Conservation (phyloP, 2,888 invertebrate species). For the Tinea trinotella region DNA sequence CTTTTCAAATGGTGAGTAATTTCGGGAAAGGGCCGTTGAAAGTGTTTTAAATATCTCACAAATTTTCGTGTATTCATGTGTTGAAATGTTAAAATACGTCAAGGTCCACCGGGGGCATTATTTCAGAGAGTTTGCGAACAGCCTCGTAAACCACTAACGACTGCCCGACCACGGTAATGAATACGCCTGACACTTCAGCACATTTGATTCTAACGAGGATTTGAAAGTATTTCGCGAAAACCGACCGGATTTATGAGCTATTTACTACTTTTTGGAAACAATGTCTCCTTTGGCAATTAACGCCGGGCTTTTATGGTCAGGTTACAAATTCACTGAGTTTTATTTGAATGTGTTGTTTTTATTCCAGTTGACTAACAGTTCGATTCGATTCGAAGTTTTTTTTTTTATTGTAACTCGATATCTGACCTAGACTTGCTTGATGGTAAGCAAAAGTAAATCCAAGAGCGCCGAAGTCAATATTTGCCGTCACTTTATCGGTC, state of each 20-base stretch:
- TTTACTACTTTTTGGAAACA: neutral
- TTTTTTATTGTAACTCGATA: too few species aligned
- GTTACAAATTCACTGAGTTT: too few species aligned
- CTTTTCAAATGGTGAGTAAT: constrained; percentile 16
- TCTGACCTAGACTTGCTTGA: too few species aligned
- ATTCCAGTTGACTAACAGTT: too few species aligned
- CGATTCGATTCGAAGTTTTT: too few species aligned
- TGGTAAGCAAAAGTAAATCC: too few species aligned
- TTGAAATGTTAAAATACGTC: constrained; percentile 19
- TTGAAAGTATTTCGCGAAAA: neutral
- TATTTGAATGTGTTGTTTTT: too few species aligned
- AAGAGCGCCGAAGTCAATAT: too few species aligned
- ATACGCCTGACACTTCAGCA: constrained; percentile 34
- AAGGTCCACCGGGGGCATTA: constrained; percentile 19
- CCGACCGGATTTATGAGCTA: neutral
- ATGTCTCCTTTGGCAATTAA: neutral
- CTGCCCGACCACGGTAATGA: constrained; percentile 60
- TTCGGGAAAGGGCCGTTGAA: constrained; percentile 12
- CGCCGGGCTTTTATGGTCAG: neutral
- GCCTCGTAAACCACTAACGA: constrained; percentile 62
- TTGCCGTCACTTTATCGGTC: too few species aligned
- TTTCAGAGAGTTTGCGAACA: constrained; percentile 55
- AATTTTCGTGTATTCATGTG: constrained; percentile 15
- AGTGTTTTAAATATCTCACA: constrained; percentile 20
- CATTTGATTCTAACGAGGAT: constrained; percentile 36